Base-by-base conservation (phyloP, 35 echinoderm and acorn worm genomes). In the Ophioderma brevispina region DNA sequence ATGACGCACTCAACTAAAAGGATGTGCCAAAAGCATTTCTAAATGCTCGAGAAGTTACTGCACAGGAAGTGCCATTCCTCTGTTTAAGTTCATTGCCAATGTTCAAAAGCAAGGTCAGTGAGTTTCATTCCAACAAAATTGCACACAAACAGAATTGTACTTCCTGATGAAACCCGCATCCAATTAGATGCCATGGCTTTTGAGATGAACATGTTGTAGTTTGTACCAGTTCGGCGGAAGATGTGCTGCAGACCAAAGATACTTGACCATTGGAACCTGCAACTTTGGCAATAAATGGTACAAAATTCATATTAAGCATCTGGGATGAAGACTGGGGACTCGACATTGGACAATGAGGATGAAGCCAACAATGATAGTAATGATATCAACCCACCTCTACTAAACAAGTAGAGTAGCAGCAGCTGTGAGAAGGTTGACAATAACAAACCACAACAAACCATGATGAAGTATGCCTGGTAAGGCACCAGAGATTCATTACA, bases 41-140 rank as follows among this genome's bases (percentile, higher is more conserved):
- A 1, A 91, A 92, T 38, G 40, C 76, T 17, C 55, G 89, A 40
- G 89, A 92, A 76, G 49, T 92, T 18, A 83, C 33, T 84, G 94
- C 89, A 0, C 84, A 92, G 49, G 85, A 92, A 19, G 94, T 90
- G 14, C 80, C 90, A 23, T 94, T 90, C 56, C 55, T 81, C 38
- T 52, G 85, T 21, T 32, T 59, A 17, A 78, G 89, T 40, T 31
- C 86, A 28, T 37, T 30, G 35, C 75, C 86, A 31, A 35, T 81
- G 13, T 0, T 35, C 10, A 32, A 55, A 31, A 78, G 23, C 33
- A 43, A 38, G 5, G 23, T 43, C 18, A 84, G 38, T 13, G 35
- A 52, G 4, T 86, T 81, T 64, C 17, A 75, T 64, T 81, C 13
- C 78, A 93, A 89, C n/a, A 46, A 46, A 8, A 46, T 4, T 46